Evolutionary conservation across 2,113 vertebrate species (phyloP).

Genomic region (Stictonetta naevosa): DNA sequence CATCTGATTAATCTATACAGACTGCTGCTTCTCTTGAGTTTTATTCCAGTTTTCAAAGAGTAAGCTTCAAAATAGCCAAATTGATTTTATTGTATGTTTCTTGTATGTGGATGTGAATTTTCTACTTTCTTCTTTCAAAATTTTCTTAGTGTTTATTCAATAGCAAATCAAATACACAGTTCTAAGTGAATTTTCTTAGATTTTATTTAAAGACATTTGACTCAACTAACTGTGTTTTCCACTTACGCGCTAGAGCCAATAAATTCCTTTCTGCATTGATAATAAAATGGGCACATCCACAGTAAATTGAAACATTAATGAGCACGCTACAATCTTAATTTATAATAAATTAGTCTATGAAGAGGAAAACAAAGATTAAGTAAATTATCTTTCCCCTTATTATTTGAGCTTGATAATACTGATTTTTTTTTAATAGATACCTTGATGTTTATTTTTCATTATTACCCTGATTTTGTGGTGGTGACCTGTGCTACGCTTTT

Average conservation of each 20-base stretch:
- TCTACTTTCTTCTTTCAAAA: background rate
- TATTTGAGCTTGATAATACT: background rate
- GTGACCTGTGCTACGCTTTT: background rate
- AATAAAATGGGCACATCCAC: background rate
- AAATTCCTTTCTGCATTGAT: slow-evolving; percentile 1
- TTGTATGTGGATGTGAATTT: background rate
- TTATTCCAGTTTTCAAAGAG: background rate
- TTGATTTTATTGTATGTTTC: background rate
- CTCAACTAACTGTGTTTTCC: background rate
- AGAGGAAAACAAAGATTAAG: background rate
- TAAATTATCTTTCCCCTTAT: background rate
- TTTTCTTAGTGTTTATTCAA: background rate
- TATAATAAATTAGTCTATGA: background rate
- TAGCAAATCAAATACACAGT: background rate
- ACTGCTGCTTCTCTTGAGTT: background rate
- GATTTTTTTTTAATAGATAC: background rate
- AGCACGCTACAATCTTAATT: background rate
- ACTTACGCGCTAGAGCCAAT: background rate
- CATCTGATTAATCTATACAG: background rate
- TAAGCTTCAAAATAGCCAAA: background rate
- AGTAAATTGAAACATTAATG: background rate
- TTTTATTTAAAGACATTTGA: background rate
- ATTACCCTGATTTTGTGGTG: background rate
- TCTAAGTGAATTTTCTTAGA: background rate
- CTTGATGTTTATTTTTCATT: background rate